Conservation (phyloP, 2,888 invertebrate genomes). For the Thelaira solivaga region DNA sequence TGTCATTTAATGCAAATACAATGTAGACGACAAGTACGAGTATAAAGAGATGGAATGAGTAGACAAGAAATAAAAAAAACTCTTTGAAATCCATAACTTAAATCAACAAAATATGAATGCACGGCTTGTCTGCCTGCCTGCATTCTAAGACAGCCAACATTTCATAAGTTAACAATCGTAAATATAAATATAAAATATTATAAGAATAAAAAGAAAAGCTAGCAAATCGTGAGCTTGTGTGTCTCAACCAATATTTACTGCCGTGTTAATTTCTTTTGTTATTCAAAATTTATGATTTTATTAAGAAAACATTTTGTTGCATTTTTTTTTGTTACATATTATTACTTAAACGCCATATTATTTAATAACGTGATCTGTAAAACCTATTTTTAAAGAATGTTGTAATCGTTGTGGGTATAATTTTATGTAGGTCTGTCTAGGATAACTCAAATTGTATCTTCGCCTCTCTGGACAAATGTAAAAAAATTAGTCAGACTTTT, state of each 20-base stretch:
- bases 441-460: too few species aligned
- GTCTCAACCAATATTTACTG: constrained; percentile 9
- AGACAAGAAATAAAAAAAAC: background rate
- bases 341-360: too few species aligned
- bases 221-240: constrained; percentile 13
- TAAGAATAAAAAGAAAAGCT: constrained; percentile 7
- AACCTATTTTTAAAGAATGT: too few species aligned
- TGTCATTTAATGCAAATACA: constrained; percentile 36
- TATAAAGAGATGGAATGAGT: background rate
- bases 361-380: too few species aligned
- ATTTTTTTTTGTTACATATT: background rate
- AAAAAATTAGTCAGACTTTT: too few species aligned
- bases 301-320: background rate
- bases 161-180: too few species aligned
- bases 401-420: too few species aligned
- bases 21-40: background rate
- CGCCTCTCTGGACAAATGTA: too few species aligned
- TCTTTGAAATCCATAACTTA: constrained; percentile 21
- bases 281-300: constrained; percentile 9
- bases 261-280: background rate
- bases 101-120: constrained; percentile 10
- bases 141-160: constrained; percentile 1
- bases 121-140: background rate
- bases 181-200: constrained; percentile 2
- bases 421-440: too few species aligned